Conservation (phyloP, 1,140 invertebrate species). For the Acromyrmex charruanus region DNA sequence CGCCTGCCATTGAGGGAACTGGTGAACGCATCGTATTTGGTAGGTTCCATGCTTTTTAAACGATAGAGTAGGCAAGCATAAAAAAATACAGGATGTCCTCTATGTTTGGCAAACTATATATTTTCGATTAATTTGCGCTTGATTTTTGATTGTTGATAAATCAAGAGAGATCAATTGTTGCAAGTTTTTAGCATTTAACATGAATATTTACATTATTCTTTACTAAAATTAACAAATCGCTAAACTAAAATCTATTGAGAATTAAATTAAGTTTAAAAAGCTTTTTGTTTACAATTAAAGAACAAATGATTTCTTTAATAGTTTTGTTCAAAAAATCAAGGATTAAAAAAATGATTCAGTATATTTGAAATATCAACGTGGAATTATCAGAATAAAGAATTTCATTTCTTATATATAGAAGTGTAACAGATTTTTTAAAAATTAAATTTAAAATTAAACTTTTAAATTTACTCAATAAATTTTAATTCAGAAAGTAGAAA, state of each 20-base stretch:
- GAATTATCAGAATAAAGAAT: constrained; percentile 17
- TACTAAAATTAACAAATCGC: not conserved
- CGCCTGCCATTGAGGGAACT: constrained; percentile 29
- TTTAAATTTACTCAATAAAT: not conserved
- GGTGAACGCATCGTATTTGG: constrained; percentile 8
- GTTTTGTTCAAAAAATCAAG: not conserved
- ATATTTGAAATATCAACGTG: not conserved
- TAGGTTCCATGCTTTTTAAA: not conserved
- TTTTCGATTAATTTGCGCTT: not conserved
- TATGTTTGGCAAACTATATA: not conserved
- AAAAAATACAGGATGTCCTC: not conserved
- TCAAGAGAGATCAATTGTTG: not conserved
- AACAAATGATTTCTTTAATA: not conserved
- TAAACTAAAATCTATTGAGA: not conserved
- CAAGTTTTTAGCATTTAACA: not conserved
- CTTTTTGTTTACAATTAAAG: not conserved
- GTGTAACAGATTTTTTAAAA: not conserved
- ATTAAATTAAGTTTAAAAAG: constrained; percentile 26
- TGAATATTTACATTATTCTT: not conserved
- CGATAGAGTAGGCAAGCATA: not conserved
- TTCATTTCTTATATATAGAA: not conserved
- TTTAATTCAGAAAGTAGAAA: not conserved
- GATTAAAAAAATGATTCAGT: not conserved
- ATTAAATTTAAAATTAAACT: constrained; percentile 3
- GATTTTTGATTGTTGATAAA: not conserved